Base-by-base conservation (phyloP, 1,140 invertebrate species). In the Phymorhynchus buccinoides region DNA sequence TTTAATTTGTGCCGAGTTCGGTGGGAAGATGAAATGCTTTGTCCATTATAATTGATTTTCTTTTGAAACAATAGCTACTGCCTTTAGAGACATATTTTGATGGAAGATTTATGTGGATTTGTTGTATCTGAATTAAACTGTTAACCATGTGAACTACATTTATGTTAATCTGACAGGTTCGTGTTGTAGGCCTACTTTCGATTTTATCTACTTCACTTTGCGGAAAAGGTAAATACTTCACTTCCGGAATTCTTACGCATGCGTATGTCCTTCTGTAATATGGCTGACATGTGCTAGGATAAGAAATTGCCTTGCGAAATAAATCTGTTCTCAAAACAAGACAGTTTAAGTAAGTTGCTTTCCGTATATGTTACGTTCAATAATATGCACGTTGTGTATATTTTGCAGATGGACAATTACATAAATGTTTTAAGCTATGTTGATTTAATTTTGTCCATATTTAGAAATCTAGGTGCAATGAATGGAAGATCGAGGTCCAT, bases 241-340 rank as follows among this genome's bases (percentile, higher is more conserved):
- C 73, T 41, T 75, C 73, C 73, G 73, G 18, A 6, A 41, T 41
- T 16, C 14, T 39, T 37, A 85, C 89, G 85, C 90, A 89, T 90
- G 90, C 90, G 88, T 85, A 80, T 18, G 84, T 86, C 85, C 87
- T 84, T 84, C 86, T 86, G 85, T 86, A 87, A 86, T 87, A 90
- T 90, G 90, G 90, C 90, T 37, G 90, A 90, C 90, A 90, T 90
- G 90, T 90, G 90, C 88, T 87, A 83, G 56, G 6, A 62, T 62
- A 27, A 27, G 1, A 62, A 22, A 27, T 62, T 18, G n/a, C n/a
- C n/a, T 9, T 14, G 22, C 22, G 22, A 27, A 62, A 14, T 62
- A 62, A 62, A 62, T 62, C 56, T 62, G 56, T 62, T 62, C 56
- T 14, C 56, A 62, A 62, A 62, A 27, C 56, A 62, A 62, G 56